Conservation (phyloP, 2,888 invertebrate genomes). For the Heliconius ethilla region DNA sequence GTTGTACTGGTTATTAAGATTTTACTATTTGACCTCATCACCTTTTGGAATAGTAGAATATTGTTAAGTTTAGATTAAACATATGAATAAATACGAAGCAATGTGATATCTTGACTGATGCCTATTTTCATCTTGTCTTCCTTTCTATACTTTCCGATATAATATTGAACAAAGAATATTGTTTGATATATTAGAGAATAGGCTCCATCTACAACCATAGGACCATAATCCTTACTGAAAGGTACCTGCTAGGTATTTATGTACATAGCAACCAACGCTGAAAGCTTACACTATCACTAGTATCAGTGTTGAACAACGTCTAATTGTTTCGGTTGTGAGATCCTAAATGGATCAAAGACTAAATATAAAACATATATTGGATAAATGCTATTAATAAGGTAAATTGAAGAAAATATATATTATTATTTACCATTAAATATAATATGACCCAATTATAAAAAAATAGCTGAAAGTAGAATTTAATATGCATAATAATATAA, state of each 20-base stretch:
- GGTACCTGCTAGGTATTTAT: background rate
- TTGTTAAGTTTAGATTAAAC: background rate
- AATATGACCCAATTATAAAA: background rate
- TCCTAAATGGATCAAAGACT: background rate
- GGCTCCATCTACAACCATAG: background rate
- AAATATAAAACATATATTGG: background rate
- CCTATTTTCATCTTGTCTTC: no score
- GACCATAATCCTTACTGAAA: background rate
- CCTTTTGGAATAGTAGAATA: background rate
- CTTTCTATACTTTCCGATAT: background rate
- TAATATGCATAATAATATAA: background rate
- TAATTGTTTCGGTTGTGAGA: background rate
- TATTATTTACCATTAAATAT: background rate
- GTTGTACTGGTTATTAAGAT: background rate
- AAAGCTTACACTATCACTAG: conserved; percentile 2
- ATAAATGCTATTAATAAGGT: conserved; percentile 53
- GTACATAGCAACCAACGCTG: conserved; percentile 12
- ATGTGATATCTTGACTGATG: background rate
- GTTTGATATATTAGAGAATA: background rate
- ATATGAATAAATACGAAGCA: background rate
- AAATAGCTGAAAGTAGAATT: background rate
- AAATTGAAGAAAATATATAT: conserved; percentile 20
- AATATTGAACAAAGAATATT: background rate
- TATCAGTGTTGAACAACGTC: background rate
- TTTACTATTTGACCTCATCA: background rate